Conservation (phyloP, 1,140 invertebrate genomes). For the Harlomillsia oculata region DNA sequence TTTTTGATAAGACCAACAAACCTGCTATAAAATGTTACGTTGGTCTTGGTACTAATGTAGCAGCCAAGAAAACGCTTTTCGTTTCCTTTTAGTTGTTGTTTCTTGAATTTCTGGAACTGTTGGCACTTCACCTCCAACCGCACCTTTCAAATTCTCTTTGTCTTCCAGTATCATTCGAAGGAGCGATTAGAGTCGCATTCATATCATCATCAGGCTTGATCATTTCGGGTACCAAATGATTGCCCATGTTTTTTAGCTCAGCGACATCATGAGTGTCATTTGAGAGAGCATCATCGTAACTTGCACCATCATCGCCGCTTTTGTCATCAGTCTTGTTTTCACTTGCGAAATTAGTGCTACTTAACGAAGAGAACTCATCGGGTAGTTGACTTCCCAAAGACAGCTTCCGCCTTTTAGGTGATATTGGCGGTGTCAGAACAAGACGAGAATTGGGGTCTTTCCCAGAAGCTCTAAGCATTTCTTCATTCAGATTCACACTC, state of each 20-base stretch:
- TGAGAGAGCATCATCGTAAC: background rate
- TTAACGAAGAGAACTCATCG: background rate
- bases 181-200: background rate
- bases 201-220: background rate
- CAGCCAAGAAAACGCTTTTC: too few relatives aligned
- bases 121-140: background rate
- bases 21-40: too few relatives aligned
- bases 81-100: too few relatives aligned
- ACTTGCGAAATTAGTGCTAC: background rate
- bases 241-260: background rate
- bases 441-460: background rate
- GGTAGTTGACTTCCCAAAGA: too few relatives aligned
- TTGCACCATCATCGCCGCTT: background rate
- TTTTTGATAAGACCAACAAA: too few relatives aligned
- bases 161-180: background rate
- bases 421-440: background rate
- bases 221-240: background rate
- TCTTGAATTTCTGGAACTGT: too few relatives aligned
- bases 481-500: conserved; percentile 41
- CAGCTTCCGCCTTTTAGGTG: background rate
- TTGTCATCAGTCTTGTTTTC: background rate
- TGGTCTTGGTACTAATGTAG: too few relatives aligned
- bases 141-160: background rate
- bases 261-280: background rate
- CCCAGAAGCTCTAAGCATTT: conserved; percentile 33